These are phyloP conservation scores for Elanus axillaris DNA, from an alignment of 2,113 vertebrate species.

Conservation along the genomic window DNA sequence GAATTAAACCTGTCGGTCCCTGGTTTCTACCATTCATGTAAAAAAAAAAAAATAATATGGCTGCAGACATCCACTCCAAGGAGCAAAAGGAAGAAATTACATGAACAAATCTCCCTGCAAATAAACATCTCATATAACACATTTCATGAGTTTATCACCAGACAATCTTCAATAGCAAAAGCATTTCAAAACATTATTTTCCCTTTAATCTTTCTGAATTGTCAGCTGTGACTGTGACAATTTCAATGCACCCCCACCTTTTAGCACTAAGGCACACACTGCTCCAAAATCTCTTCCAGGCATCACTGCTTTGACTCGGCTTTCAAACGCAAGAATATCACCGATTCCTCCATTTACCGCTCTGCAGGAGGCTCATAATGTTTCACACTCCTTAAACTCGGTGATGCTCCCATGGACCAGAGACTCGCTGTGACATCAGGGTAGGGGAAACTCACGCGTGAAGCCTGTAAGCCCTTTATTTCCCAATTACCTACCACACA, in stretches of 20 bases:
- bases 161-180: not conserved
- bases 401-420: not conserved
- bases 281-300: not conserved
- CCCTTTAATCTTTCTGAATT: not conserved
- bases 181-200: not conserved
- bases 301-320: not conserved
- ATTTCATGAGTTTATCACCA: not conserved
- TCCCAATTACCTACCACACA: not conserved
- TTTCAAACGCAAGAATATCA: too few relatives aligned
- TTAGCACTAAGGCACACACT: not conserved
- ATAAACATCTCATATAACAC: not conserved
- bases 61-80: not conserved
- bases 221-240: not conserved
- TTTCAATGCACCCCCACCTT: fast-evolving
- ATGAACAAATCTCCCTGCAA: not conserved
- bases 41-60: not conserved
- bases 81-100: not conserved
- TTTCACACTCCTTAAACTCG: not conserved
- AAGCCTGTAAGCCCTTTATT: not conserved
- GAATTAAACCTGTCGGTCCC: not conserved
- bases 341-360: fast-evolving
- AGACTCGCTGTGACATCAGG: fast-evolving
- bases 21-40: not conserved
- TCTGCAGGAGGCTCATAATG: not conserved
- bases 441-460: fast-evolving